Evolutionary conservation across 2,888 invertebrate species (phyloP), one percentile per base, ranked within the genome.

Genomic region (Xestia xanthographa): DNA sequence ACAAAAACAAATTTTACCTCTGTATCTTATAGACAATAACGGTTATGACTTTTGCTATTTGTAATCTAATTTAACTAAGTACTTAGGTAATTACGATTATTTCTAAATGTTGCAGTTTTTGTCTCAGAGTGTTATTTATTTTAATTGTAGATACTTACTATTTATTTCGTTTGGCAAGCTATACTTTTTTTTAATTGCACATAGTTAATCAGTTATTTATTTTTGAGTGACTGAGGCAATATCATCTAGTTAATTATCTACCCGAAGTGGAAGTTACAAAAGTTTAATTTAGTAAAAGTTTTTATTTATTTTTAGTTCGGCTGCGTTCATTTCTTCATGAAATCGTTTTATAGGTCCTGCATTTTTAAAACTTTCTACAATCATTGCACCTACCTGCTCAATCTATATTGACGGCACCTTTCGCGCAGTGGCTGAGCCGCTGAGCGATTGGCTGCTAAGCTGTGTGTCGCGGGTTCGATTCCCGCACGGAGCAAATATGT

Each of bases 161-260:
- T 17, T 41, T 14, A n/a, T 41, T 41, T 38, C 14, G 22, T 80
- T 80, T 14, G 29, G 41, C n/a, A 81, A 80, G 20, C n/a, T 63
- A 2, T 6, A 9, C 34, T 48, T 12, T 48, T 53, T 50, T 72
- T 53, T 5, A 22, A 6, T 56, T 34, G 5, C 22, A 38, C 14
- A 26, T 63, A 29, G 29, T 22, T 68, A 29, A 38, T 60, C 50
- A 1, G 22, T 50, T 34, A 22, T 34, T 58, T 53, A n/a, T 22
- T 60, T 66, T 71, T 66, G 38, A 66, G 26, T 34, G 6, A 17
- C 14, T 53, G 45, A 45, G 29, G 53, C 68, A 77, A 69, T 53
- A 0, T 14, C 38, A 62, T n/a, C 17, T 50, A 5, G 41, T 41
- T 62, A 43, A 29, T 34, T 73, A 72, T 5, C 1, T n/a, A 9